phyloP scores from a whole-genome alignment of 2,113 vertebrate species.

The Heterocephalus glaber region DNA sequence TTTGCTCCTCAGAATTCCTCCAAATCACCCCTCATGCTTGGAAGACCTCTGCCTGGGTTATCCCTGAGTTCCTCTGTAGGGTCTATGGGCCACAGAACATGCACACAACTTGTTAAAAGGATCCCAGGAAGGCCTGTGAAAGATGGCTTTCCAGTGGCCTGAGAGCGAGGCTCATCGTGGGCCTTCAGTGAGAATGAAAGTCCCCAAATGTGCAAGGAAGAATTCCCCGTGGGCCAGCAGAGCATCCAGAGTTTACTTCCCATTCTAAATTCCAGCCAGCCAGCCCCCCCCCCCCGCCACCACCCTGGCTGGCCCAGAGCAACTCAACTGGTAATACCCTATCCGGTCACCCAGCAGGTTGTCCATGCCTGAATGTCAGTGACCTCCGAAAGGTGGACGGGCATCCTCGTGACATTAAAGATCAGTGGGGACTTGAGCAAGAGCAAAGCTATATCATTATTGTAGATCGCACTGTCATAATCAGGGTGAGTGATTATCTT shows the following conservation, averaged over 20 bases:
- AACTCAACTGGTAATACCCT: constrained; percentile 61
- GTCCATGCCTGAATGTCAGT: background rate
- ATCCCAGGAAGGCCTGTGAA: background rate
- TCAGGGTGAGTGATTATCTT: constrained; percentile 59
- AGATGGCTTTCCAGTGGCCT: background rate
- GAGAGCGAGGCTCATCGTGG: background rate
- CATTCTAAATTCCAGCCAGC: background rate
- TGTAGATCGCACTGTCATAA: constrained; percentile 52
- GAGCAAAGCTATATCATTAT: constrained; percentile 78
- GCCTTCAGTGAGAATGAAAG: background rate
- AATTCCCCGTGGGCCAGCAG: background rate
- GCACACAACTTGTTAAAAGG: background rate
- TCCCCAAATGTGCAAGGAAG: background rate
- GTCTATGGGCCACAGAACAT: too few species aligned
- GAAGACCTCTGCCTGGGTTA: background rate
- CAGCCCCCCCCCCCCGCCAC: background rate
- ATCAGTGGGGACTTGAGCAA: constrained; percentile 65
- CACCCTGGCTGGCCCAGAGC: background rate
- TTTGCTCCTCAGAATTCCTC: background rate
- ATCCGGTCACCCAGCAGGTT: constrained; percentile 79
- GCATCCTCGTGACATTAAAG: background rate
- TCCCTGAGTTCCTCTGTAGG: background rate
- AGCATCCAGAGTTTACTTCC: background rate
- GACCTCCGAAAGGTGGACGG: constrained; percentile 68
- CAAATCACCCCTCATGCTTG: background rate